These are phyloP conservation scores for Sarotherodon lohbergeri DNA, from an alignment of 2,113 vertebrate species.

Conservation along the genomic window DNA sequence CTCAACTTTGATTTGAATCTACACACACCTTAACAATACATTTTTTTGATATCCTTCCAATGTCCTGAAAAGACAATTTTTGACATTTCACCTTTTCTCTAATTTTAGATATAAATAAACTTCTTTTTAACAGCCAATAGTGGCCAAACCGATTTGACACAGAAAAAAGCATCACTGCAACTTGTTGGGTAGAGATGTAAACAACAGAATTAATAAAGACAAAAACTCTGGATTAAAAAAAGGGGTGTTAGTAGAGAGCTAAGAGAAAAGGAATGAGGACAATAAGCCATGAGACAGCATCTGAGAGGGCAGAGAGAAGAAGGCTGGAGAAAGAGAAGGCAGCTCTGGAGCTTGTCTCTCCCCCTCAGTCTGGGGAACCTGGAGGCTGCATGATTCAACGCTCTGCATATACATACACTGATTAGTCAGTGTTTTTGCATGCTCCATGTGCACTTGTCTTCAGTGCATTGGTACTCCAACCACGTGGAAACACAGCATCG, in stretches of 20 bases:
- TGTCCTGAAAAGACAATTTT: accelerated
- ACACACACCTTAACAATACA: background rate
- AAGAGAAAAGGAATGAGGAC: background rate
- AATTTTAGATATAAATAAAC: background rate
- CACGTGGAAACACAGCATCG: background rate
- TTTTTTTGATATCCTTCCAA: background rate
- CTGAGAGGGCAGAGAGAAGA: background rate
- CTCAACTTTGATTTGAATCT: background rate
- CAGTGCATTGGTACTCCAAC: background rate
- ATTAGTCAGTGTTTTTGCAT: conserved; percentile 1
- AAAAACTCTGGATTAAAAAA: background rate
- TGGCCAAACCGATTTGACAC: accelerated
- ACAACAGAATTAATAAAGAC: background rate
- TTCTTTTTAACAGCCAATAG: accelerated
- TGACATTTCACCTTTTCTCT: background rate
- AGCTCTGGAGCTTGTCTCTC: conserved; percentile 15
- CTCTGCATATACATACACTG: background rate
- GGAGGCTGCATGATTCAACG: conserved; percentile 27
- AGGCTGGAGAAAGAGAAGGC: background rate
- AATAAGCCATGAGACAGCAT: background rate
- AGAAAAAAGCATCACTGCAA: accelerated
- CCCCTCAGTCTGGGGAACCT: background rate
- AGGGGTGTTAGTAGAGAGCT: background rate
- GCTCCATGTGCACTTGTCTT: background rate
- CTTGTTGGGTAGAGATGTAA: accelerated